A percentile compares a stretch with the other conserved stretches of the same genome.
Evolutionary conservation across 2,888 invertebrate genomes (phyloP).

Genomic region (Ernsta delagoae): DNA sequence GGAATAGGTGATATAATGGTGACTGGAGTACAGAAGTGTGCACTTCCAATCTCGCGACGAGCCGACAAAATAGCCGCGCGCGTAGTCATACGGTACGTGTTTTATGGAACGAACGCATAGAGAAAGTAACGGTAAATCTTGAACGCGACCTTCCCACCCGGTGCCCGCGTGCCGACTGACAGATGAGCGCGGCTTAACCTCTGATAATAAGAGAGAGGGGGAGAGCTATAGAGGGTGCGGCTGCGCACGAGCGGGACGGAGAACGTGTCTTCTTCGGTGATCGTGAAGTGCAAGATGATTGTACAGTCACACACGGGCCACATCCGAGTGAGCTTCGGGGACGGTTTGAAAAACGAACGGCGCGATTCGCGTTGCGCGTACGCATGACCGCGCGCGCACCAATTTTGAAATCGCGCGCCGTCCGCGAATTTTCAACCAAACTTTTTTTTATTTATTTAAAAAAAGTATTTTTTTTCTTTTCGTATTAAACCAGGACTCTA

Average conservation of each 20-base stretch:
- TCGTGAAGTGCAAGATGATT: conserved; percentile 83
- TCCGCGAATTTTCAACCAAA: conserved; percentile 44
- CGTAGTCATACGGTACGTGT: conserved; percentile 65
- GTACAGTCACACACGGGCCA: conserved; percentile 83
- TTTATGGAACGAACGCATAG: conserved; percentile 66
- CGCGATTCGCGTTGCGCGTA: conserved; percentile 72
- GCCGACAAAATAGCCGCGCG: conserved; percentile 61
- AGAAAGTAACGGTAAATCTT: conserved; percentile 73
- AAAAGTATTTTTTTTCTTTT: not conserved
- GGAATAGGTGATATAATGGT: too few relatives aligned
- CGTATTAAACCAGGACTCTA: conserved; percentile 37
- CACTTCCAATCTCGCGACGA: too few relatives aligned
- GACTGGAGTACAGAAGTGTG: too few relatives aligned
- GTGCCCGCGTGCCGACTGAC: conserved; percentile 79
- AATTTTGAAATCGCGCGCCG: conserved; percentile 51
- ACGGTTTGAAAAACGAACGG: conserved; percentile 72
- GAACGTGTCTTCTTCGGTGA: conserved; percentile 82
- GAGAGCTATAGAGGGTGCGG: conserved; percentile 54
- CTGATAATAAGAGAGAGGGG: conserved; percentile 79
- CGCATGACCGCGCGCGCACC: conserved; percentile 68
- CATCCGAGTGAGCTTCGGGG: conserved; percentile 79
- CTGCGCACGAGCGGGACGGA: conserved; percentile 59
- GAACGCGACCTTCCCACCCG: conserved; percentile 75
- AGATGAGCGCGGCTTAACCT: conserved; percentile 81
- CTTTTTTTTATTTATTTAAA: conserved; percentile 41